These are phyloP conservation scores for Percopsis transmontana DNA, from an alignment of 2,113 vertebrate genomes.

Conservation along the genomic window DNA sequence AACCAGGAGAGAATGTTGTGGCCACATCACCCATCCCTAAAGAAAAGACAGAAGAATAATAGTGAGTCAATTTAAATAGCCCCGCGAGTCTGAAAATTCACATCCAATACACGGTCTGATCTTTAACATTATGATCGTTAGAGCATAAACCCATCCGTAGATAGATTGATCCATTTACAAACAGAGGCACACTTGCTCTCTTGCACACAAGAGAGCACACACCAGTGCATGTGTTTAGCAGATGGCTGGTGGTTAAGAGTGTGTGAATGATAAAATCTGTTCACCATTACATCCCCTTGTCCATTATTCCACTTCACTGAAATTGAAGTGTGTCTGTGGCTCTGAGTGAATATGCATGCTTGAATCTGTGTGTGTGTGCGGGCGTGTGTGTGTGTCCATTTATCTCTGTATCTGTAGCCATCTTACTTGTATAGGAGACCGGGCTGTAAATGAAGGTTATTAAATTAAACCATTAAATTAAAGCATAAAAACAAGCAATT, in stretches of 20 bases:
- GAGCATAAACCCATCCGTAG: slow-evolving; percentile 14
- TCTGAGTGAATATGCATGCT: slow-evolving; percentile 12
- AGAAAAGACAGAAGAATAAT: too few relatives aligned
- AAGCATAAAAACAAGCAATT: slow-evolving; percentile 66
- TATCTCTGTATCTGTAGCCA: not conserved
- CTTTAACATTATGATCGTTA: slow-evolving; percentile 27
- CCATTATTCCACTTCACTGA: slow-evolving; percentile 75
- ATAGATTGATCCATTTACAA: slow-evolving; percentile 10
- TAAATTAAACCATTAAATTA: slow-evolving; percentile 67
- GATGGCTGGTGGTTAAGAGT: slow-evolving; percentile 70
- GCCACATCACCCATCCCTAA: too few relatives aligned
- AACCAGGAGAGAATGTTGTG: not conserved
- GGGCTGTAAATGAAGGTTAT: slow-evolving; percentile 60
- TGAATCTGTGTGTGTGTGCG: not conserved
- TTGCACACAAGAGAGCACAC: slow-evolving; percentile 7
- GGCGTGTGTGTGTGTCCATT: not conserved
- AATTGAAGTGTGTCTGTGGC: slow-evolving; percentile 32
- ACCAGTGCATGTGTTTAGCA: slow-evolving; percentile 60
- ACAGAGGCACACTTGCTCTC: not conserved
- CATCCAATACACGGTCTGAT: slow-evolving; percentile 13
- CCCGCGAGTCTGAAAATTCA: too few relatives aligned
- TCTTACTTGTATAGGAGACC: slow-evolving; percentile 28
- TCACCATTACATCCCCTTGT: slow-evolving; percentile 62
- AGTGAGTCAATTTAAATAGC: too few relatives aligned
- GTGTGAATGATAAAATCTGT: slow-evolving; percentile 73